These are phyloP conservation scores for Hemicordylus capensis DNA, from an alignment of 2,113 vertebrate genomes.

Conservation along the genomic window DNA sequence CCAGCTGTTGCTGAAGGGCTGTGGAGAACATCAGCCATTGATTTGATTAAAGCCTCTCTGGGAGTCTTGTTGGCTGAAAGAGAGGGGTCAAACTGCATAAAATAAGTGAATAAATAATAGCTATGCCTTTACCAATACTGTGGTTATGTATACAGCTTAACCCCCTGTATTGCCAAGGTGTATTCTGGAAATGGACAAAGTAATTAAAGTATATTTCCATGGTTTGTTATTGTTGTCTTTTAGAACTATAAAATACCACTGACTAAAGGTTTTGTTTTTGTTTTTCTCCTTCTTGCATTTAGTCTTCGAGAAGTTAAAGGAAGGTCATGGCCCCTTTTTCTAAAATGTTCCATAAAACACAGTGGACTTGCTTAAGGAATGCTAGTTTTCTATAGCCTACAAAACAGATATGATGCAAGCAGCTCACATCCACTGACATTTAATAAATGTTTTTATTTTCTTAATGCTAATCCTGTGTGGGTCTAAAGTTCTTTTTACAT, in stretches of 20 bases:
- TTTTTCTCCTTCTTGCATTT: neutral
- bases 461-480: neutral
- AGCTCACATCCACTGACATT: neutral
- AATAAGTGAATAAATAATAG: too few species aligned
- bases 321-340: neutral
- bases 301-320: neutral
- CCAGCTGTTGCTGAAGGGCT: too few species aligned
- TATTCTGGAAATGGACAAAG: neutral
- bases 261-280: neutral
- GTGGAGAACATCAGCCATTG: too few species aligned
- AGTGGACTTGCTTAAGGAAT: neutral
- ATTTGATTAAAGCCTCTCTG: too few species aligned
- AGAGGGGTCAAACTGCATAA: too few species aligned
- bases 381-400: neutral
- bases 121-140: neutral
- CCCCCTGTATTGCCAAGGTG: neutral
- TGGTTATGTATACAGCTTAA: neutral
- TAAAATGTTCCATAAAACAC: neutral
- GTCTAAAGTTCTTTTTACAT: neutral
- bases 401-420: neutral
- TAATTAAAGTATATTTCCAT: neutral
- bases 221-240: neutral
- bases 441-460: neutral
- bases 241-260: neutral
- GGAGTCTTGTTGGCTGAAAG: too few species aligned